These are phyloP conservation scores for Tolmerus cingulatus DNA, from an alignment of 2,888 invertebrate species.

Conservation along the genomic window DNA sequence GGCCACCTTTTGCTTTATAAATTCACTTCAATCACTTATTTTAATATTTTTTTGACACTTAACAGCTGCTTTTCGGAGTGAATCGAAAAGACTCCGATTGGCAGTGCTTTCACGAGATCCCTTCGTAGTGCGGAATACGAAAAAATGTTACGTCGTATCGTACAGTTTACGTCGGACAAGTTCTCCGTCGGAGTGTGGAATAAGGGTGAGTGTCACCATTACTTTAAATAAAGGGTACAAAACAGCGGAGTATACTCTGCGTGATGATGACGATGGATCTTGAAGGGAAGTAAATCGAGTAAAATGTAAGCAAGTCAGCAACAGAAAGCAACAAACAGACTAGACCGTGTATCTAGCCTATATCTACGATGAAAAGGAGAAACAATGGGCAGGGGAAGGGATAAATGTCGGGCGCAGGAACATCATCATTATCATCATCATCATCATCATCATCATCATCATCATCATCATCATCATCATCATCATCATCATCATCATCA, in stretches of 20 bases:
- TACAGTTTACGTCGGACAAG: too few relatives aligned
- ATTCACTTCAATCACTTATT: too few relatives aligned
- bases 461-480: neutral
- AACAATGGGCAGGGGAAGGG: neutral
- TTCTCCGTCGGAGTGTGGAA: too few relatives aligned
- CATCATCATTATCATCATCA: neutral
- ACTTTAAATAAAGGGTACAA: neutral
- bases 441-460: too few relatives aligned
- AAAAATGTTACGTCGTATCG: too few relatives aligned
- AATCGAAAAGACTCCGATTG: too few relatives aligned
- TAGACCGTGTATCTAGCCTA: neutral
- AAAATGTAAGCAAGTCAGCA: neutral
- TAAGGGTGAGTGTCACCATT: slow-evolving; percentile 20
- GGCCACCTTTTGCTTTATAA: too few relatives aligned
- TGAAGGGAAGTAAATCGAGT: neutral
- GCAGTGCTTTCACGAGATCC: too few relatives aligned
- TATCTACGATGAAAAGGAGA: neutral
- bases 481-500: neutral
- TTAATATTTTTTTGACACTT: too few relatives aligned
- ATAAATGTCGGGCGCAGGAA: neutral
- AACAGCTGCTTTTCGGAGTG: too few relatives aligned
- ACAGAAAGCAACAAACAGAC: neutral
- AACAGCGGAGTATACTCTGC: neutral
- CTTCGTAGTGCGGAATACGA: too few relatives aligned
- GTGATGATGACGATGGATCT: neutral